Percentiles rank a stretch among this genome's conserved stretches.
Conservation (phyloP, 2,888 invertebrate species). For the Pantelozetes paolii region DNA sequence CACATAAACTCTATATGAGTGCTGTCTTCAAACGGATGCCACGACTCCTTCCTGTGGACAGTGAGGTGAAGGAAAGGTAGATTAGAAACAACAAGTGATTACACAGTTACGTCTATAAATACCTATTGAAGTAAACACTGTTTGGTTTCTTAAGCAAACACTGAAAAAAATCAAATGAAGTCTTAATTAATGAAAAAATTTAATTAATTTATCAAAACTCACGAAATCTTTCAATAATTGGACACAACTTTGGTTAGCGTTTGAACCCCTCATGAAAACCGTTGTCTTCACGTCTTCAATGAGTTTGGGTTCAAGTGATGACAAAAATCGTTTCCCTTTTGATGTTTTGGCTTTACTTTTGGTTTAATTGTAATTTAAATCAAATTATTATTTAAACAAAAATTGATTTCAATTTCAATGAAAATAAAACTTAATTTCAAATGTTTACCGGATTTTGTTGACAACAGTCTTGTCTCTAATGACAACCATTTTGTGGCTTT, state of each 20-base stretch:
- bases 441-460: neutral
- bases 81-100: too few species aligned
- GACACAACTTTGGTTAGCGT: conserved; percentile 60
- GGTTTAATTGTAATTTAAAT: neutral
- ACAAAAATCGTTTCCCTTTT: conserved; percentile 68
- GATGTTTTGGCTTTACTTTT: conserved; percentile 41
- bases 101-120: too few species aligned
- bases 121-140: conserved; percentile 36
- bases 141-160: conserved; percentile 41
- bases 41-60: conserved; percentile 68
- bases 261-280: conserved; percentile 78
- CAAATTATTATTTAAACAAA: neutral
- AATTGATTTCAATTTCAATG: too few species aligned
- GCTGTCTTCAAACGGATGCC: conserved; percentile 86
- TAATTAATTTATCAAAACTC: conserved; percentile 76
- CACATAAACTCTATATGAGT: conserved; percentile 62
- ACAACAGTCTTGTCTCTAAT: neutral
- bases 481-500: conserved; percentile 2
- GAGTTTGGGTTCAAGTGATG: conserved; percentile 76
- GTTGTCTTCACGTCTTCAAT: conserved; percentile 80
- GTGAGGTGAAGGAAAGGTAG: neutral
- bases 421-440: neutral
- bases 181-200: conserved; percentile 56
- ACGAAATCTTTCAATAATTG: conserved; percentile 76
- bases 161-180: conserved; percentile 25